A percentile compares a stretch with the other conserved stretches of the same genome.
Evolutionary conservation across 2,888 invertebrate species (phyloP).

Genomic region (Eupeodes latifasciatus): DNA sequence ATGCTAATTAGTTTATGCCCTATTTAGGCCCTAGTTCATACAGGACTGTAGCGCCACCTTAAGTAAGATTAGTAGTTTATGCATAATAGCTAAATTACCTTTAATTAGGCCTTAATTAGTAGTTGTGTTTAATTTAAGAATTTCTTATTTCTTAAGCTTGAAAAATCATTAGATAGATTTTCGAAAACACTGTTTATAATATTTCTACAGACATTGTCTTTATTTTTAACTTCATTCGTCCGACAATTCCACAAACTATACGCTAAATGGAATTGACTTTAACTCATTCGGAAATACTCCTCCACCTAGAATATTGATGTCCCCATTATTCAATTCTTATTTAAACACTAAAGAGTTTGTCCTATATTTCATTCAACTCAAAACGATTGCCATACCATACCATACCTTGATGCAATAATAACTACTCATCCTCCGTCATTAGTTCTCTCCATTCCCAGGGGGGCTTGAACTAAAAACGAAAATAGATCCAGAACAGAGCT

Average conservation of each 20-base stretch:
- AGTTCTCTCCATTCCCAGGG: not conserved
- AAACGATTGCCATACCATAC: not conserved
- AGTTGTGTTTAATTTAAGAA: too few species aligned
- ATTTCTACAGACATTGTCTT: too few species aligned
- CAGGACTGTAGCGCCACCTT: too few species aligned
- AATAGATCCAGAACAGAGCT: conserved; percentile 28
- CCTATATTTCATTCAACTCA: conserved; percentile 39
- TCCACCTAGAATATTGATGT: not conserved
- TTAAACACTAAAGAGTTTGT: conserved; percentile 5
- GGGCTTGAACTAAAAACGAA: conserved; percentile 7
- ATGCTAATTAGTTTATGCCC: too few species aligned
- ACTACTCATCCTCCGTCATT: not conserved
- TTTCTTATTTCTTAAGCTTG: too few species aligned
- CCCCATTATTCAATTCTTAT: not conserved
- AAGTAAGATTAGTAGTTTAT: too few species aligned
- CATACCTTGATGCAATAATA: conserved; percentile 37
- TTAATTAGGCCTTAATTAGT: too few species aligned
- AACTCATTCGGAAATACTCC: not conserved
- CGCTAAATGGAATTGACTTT: not conserved
- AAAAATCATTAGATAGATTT: too few species aligned
- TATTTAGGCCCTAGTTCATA: too few species aligned
- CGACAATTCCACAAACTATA: not conserved
- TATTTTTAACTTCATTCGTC: not conserved
- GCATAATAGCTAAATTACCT: too few species aligned
- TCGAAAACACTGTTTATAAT: too few species aligned